A percentile compares a stretch with the other conserved stretches of the same genome.
These are phyloP conservation scores for Bolinopsis microptera DNA, from an alignment of 37 sponge, comb jelly and placozoan genomes.

Conservation along the genomic window DNA sequence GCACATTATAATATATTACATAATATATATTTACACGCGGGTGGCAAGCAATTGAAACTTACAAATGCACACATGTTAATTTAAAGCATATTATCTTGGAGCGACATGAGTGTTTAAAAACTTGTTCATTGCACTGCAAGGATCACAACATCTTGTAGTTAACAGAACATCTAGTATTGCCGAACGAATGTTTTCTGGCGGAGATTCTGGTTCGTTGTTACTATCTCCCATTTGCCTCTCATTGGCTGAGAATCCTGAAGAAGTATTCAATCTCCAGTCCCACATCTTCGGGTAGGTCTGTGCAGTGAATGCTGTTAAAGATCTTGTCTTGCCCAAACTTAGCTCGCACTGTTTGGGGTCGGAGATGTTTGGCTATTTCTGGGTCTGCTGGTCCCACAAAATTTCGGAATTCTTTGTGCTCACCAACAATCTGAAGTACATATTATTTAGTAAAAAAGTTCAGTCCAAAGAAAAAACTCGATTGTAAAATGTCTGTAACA, in stretches of 20 bases:
- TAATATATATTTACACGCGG: not conserved
- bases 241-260: slow-evolving; percentile 65
- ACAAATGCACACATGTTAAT: not conserved
- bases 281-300: slow-evolving; percentile 93
- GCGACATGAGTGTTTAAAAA: not conserved
- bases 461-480: too few species aligned
- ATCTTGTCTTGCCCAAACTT: slow-evolving; percentile 90
- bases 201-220: too few species aligned
- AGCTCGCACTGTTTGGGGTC: slow-evolving; percentile 88
- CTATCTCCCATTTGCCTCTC: too few species aligned
- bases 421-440: slow-evolving; percentile 40
- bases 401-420: slow-evolving; percentile 78
- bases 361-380: slow-evolving; percentile 88
- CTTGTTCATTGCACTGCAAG: not conserved
- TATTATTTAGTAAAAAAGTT: too few species aligned
- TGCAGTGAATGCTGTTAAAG: slow-evolving; percentile 92
- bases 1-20: too few species aligned
- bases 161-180: too few species aligned
- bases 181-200: not conserved
- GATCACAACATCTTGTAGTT: not conserved
- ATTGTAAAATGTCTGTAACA: too few species aligned
- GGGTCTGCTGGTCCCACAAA: slow-evolving; percentile 89
- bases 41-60: not conserved
- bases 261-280: slow-evolving; percentile 75
- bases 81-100: not conserved